Conservation (phyloP, 2,888 invertebrate species). For the Hoplodrina blanda region DNA sequence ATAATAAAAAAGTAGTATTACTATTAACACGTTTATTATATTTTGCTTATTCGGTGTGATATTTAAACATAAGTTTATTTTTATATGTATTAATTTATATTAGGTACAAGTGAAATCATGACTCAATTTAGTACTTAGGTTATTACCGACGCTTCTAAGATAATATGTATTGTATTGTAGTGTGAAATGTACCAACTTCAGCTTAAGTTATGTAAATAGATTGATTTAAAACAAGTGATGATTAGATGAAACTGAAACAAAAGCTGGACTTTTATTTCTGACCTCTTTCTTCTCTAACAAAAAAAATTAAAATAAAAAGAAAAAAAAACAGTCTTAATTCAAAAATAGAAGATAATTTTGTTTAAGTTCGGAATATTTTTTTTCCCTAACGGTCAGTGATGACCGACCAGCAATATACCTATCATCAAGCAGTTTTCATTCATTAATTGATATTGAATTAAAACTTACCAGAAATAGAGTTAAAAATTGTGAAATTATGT, state of each 20-base stretch:
- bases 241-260: constrained; percentile 52
- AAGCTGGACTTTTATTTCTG: constrained; percentile 42
- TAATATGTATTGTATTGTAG: constrained; percentile 52
- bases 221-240: constrained; percentile 55
- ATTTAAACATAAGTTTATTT: constrained; percentile 74
- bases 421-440: too few relatives aligned
- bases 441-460: too few relatives aligned
- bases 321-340: too few relatives aligned
- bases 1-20: constrained; percentile 47
- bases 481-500: too few relatives aligned
- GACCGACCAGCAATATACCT: too few relatives aligned
- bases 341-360: too few relatives aligned
- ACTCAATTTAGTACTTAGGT: constrained; percentile 58
- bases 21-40: constrained; percentile 55
- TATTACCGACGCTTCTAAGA: constrained; percentile 57
- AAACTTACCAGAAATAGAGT: too few relatives aligned
- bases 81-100: constrained; percentile 61
- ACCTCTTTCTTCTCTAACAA: neutral
- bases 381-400: too few relatives aligned
- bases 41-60: constrained; percentile 81
- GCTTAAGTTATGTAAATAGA: constrained; percentile 58
- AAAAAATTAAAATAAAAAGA: too few relatives aligned
- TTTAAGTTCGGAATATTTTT: too few relatives aligned
- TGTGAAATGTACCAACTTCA: constrained; percentile 39
- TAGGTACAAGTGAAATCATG: constrained; percentile 57